Evolutionary conservation across 1,140 invertebrate genomes (phyloP).

Genomic region (Bradysia coprophila): DNA sequence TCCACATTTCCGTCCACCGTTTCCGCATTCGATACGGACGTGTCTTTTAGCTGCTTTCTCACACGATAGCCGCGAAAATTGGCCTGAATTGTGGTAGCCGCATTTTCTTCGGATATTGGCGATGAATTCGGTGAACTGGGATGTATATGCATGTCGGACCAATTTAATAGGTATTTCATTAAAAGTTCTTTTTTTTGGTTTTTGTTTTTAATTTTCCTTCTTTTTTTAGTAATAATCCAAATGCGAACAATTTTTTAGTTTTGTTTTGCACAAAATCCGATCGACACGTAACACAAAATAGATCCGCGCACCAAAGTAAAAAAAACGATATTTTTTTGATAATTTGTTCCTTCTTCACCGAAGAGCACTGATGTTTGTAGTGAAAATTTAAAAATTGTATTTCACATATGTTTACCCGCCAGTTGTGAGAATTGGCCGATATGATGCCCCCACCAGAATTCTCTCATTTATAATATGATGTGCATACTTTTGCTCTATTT

Average conservation of each 20-base stretch:
- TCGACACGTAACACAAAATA: neutral
- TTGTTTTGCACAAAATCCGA: neutral
- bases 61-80: slow-evolving; percentile 50
- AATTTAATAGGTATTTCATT: neutral
- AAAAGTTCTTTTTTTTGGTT: neutral
- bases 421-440: too few relatives aligned
- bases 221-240: neutral
- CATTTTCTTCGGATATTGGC: slow-evolving; percentile 25
- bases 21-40: too few relatives aligned
- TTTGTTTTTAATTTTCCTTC: neutral
- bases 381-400: neutral
- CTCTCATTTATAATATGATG: too few relatives aligned
- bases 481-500: neutral
- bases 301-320: neutral
- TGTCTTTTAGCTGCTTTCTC: slow-evolving; percentile 35
- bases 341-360: neutral
- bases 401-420: neutral
- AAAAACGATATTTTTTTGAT: neutral
- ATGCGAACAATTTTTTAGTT: neutral
- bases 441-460: too few relatives aligned
- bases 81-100: slow-evolving; percentile 57
- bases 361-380: neutral
- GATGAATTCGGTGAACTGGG: slow-evolving; percentile 16
- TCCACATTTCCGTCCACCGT: too few relatives aligned
- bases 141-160: slow-evolving; percentile 19